Base-by-base conservation (phyloP, 2,888 invertebrate species). In the Elgonia sp. region DNA sequence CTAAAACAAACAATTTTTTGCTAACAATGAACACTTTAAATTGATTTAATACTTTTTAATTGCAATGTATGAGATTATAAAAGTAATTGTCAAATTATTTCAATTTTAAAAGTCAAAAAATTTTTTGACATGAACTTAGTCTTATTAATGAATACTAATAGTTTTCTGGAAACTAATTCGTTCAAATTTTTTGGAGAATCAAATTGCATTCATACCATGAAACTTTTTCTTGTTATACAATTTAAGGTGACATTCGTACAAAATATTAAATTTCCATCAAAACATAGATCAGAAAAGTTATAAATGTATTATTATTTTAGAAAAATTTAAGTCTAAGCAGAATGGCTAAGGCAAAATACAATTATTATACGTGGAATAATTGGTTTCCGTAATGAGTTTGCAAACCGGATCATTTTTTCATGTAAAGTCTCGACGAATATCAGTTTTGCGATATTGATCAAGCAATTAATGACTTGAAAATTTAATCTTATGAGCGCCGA, bases 401-500 rank as follows among this genome's bases (percentile, higher is more conserved):
- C 40, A 65, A 42, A 40, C 18, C 37, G 37, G 57, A 72, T 72
- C 57, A 72, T 72, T 72, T 72, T 72, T 37, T 72, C 72, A 57
- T 39, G 72, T 16, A 55, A 65, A 70, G 70, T 4, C 39, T 20
- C 40, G 50, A 14, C 37, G 18, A 72, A 72, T 57, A 57, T 40
- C 37, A 57, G 39, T 40, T 57, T 57, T 57, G 72, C 55, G 37
- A 40, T 55, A 72, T 72, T 37, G 55, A 72, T 72, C 57, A 57
- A 57, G 39, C 16, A 3, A 57, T 57, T 57, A 57, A 72, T 55
- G 53, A 72, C 72, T 37, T 21, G 57, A 29, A 57, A 72, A 57
- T 14, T 72, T 72, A 55, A 72, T 72, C 57, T 39, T 40, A 40
- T 46, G 69, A 46, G 14, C 18, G 57, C 40, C 57, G 40, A 39